Conservation (phyloP, 1,140 invertebrate species). For the Lucilia cuprina region DNA sequence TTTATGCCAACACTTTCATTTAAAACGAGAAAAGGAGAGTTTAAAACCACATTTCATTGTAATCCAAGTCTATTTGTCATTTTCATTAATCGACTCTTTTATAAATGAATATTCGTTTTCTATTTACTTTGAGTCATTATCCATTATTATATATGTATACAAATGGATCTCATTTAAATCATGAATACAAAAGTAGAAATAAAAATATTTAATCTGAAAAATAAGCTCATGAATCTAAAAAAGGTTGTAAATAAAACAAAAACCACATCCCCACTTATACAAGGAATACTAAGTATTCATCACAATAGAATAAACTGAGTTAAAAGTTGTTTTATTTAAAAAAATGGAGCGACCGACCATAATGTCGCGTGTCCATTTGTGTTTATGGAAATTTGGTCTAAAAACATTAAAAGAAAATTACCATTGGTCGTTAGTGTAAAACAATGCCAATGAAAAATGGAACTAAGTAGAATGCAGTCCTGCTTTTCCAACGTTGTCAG, state of each 20-base stretch:
- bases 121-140: background rate
- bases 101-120: too few species aligned
- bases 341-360: background rate
- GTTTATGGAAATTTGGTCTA: constrained; percentile 1
- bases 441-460: too few species aligned
- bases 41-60: background rate
- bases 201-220: background rate
- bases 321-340: background rate
- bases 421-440: background rate
- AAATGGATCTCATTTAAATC: background rate
- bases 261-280: background rate
- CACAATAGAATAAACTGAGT: background rate
- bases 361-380: constrained; percentile 4
- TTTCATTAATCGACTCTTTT: too few species aligned
- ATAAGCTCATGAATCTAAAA: background rate
- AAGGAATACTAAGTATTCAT: background rate
- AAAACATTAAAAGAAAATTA: background rate
- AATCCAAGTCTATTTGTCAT: background rate
- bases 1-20: background rate
- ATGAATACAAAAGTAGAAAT: background rate
- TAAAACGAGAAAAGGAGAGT: background rate
- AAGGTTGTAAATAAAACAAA: background rate
- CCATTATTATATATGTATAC: background rate
- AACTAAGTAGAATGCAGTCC: too few species aligned
- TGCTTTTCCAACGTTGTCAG: too few species aligned